These are phyloP conservation scores for Drosophila atroscutellata DNA, from an alignment of 2,888 invertebrate species.

Conservation along the genomic window DNA sequence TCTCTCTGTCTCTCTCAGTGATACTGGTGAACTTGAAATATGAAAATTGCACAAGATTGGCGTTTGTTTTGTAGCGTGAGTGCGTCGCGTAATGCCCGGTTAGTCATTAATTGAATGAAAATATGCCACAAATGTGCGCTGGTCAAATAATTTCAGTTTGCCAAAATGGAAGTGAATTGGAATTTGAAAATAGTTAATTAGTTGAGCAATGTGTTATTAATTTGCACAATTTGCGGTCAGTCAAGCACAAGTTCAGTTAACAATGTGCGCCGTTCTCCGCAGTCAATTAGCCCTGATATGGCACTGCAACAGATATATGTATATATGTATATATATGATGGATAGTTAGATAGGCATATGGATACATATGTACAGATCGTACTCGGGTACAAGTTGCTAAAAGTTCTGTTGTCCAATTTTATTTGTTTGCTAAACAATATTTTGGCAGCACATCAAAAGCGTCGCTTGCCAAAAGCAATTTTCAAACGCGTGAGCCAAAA, in stretches of 20 bases:
- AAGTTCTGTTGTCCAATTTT: constrained; percentile 62
- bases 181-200: constrained; percentile 45
- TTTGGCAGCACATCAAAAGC: constrained; percentile 75
- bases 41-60: constrained; percentile 48
- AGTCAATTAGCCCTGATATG: constrained; percentile 25
- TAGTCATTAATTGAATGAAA: constrained; percentile 32
- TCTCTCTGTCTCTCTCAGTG: background rate
- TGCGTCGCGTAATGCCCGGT: constrained; percentile 14
- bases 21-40: constrained; percentile 51
- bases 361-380: constrained; percentile 4
- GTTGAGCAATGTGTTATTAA: constrained; percentile 67
- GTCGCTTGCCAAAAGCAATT: constrained; percentile 75
- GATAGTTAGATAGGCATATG: constrained; percentile 8
- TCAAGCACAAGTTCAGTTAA: constrained; percentile 51
- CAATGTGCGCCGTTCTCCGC: constrained; percentile 18
- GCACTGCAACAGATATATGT: constrained; percentile 41
- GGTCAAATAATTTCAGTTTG: constrained; percentile 23
- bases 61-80: constrained; percentile 15
- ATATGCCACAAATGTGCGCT: constrained; percentile 16
- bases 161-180: constrained; percentile 7
- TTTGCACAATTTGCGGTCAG: constrained; percentile 69
- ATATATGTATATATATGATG: constrained; percentile 2
- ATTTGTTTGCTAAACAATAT: constrained; percentile 77
- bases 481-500: constrained; percentile 60
- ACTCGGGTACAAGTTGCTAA: constrained; percentile 36